Conservation (phyloP, 2,113 vertebrate genomes). For the Muntiacus reevesi region DNA sequence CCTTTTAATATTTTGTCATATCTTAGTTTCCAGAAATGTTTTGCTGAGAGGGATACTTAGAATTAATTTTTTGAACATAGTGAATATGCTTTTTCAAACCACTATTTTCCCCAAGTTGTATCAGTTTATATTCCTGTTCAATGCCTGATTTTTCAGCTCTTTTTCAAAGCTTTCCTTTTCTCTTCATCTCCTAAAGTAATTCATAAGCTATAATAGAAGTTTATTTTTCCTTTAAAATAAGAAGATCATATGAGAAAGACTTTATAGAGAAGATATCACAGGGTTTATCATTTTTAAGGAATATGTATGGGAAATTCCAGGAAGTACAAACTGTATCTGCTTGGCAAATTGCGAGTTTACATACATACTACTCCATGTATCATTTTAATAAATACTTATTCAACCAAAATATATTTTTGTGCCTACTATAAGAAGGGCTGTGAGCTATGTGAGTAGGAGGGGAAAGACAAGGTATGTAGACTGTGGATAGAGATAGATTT, state of each 20-base stretch:
- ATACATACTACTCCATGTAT: not conserved
- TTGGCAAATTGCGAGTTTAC: not conserved
- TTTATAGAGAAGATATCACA: not conserved
- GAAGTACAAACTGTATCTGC: not conserved
- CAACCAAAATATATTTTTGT: not conserved
- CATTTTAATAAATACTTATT: not conserved
- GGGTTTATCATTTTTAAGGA: not conserved
- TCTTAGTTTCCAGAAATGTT: not conserved
- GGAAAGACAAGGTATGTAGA: not conserved
- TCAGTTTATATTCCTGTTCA: not conserved
- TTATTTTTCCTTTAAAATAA: not conserved
- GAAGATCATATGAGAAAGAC: not conserved
- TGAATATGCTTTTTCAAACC: not conserved
- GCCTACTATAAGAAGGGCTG: not conserved
- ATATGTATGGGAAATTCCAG: not conserved
- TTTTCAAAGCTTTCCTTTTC: not conserved
- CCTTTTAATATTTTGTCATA: not conserved
- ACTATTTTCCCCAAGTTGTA: not conserved
- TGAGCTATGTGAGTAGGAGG: not conserved
- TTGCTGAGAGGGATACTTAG: not conserved
- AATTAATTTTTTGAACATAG: not conserved
- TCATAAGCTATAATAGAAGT: not conserved
- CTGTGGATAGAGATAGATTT: not conserved
- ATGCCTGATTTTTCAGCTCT: not conserved
- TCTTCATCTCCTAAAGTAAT: not conserved